phyloP scores from a whole-genome alignment of 2,797 vertebrate genomes.

The Lepilemur ruficaudatus region DNA sequence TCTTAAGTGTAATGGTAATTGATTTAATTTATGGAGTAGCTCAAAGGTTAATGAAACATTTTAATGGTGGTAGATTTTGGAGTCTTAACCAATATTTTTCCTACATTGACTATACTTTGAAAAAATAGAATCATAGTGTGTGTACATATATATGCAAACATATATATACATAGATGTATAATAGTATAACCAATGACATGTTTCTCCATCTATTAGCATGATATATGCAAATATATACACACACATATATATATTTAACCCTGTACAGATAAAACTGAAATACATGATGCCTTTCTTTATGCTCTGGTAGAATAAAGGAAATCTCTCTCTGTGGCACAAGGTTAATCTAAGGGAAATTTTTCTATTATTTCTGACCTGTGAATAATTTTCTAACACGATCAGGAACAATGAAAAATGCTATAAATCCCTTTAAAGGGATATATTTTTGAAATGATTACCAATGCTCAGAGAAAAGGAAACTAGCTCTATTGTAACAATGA shows the following conservation, averaged over 20 bases:
- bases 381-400: conserved; percentile 47
- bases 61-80: not conserved
- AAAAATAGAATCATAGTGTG: not conserved
- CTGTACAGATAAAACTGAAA: not conserved
- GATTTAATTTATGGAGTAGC: conserved; percentile 1
- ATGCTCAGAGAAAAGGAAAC: conserved; percentile 73
- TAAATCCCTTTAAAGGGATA: conserved; percentile 67
- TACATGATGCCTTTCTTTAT: not conserved
- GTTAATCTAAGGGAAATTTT: not conserved
- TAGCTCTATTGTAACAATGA: conserved; percentile 73
- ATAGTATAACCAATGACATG: not conserved
- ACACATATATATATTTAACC: not conserved
- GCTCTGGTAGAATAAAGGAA: not conserved
- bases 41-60: not conserved
- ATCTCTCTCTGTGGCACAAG: not conserved
- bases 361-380: conserved; percentile 43
- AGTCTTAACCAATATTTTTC: not conserved
- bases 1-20: not conserved
- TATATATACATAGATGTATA: not conserved
- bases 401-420: conserved; percentile 21
- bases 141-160: not conserved
- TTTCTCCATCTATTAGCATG: not conserved
- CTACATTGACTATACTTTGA: not conserved
- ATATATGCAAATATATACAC: not conserved
- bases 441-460: conserved; percentile 51